phyloP scores from a whole-genome alignment of 2,888 invertebrate genomes.

The Cosmorhoe ocellata region DNA sequence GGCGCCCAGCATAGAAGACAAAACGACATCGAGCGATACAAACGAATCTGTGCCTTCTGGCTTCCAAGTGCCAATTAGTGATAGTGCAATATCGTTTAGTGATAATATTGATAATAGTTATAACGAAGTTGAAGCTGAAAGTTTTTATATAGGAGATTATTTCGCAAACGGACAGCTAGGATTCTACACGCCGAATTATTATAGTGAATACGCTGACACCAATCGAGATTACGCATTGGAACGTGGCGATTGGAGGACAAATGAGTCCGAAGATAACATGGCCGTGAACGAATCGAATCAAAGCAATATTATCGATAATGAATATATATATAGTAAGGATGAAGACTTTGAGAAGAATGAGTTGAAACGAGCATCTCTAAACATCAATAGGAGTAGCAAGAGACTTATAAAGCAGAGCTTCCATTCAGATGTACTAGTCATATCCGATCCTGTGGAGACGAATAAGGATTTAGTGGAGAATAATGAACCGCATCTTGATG shows the following conservation, averaged over 20 bases:
- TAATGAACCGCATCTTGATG: slow-evolving; percentile 18
- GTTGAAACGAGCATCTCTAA: slow-evolving; percentile 83
- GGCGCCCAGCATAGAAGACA: slow-evolving; percentile 56
- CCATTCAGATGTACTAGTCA: slow-evolving; percentile 85
- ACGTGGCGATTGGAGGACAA: slow-evolving; percentile 55
- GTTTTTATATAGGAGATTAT: slow-evolving; percentile 80
- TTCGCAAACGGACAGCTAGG: slow-evolving; percentile 75
- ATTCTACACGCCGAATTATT: slow-evolving; percentile 68
- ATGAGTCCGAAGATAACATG: slow-evolving; percentile 70
- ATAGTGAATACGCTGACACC: slow-evolving; percentile 57
- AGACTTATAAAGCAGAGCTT: slow-evolving; percentile 84
- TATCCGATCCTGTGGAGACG: slow-evolving; percentile 81
- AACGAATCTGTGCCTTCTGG: slow-evolving; percentile 70
- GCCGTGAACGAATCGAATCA: slow-evolving; percentile 63
- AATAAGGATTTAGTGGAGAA: slow-evolving; percentile 27
- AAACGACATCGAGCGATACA: slow-evolving; percentile 52
- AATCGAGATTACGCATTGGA: slow-evolving; percentile 46
- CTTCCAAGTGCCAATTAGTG: slow-evolving; percentile 79
- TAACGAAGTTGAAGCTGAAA: slow-evolving; percentile 69
- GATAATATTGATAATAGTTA: slow-evolving; percentile 75
- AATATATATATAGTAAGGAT: slow-evolving; percentile 78
- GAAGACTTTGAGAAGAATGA: slow-evolving; percentile 82
- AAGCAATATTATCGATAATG: slow-evolving; percentile 74
- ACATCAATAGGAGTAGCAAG: slow-evolving; percentile 85
- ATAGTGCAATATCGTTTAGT: slow-evolving; percentile 78